phyloP scores from a whole-genome alignment of 2,888 invertebrate genomes.

The Aplocera efformata region DNA sequence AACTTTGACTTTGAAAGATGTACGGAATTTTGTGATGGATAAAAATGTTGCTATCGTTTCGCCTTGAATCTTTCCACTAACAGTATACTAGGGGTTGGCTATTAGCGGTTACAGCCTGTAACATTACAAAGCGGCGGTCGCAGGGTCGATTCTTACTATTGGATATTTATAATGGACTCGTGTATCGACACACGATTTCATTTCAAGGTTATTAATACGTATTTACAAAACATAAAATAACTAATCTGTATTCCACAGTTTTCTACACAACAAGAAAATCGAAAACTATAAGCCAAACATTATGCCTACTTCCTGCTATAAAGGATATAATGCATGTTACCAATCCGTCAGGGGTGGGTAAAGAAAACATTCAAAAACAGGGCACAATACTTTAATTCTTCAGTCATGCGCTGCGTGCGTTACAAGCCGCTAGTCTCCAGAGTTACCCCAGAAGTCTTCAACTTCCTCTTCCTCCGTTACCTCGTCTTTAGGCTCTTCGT shows the following conservation, averaged over 20 bases:
- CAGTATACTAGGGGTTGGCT: no score
- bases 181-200: no score
- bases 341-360: constrained; percentile 43
- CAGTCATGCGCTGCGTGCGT: constrained; percentile 75
- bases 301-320: constrained; percentile 50
- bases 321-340: constrained; percentile 42
- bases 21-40: no score
- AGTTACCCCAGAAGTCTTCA: constrained; percentile 69
- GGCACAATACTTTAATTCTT: constrained; percentile 63
- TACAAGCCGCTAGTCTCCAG: constrained; percentile 62
- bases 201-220: no score
- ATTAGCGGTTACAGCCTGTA: no score
- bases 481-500: constrained; percentile 65
- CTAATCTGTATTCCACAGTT: constrained; percentile 20
- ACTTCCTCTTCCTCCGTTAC: constrained; percentile 66
- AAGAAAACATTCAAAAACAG: constrained; percentile 59
- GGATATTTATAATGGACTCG: no score
- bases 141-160: no score
- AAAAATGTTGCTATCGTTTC: no score
- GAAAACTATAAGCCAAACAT: constrained; percentile 58
- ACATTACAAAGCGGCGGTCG: no score
- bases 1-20: no score
- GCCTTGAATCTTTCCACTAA: no score
- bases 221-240: constrained; percentile 1
- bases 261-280: constrained; percentile 22